Percentiles rank a stretch among this genome's conserved stretches.
Conservation (phyloP, 2,113 vertebrate species). For the Anseranas semipalmata region DNA sequence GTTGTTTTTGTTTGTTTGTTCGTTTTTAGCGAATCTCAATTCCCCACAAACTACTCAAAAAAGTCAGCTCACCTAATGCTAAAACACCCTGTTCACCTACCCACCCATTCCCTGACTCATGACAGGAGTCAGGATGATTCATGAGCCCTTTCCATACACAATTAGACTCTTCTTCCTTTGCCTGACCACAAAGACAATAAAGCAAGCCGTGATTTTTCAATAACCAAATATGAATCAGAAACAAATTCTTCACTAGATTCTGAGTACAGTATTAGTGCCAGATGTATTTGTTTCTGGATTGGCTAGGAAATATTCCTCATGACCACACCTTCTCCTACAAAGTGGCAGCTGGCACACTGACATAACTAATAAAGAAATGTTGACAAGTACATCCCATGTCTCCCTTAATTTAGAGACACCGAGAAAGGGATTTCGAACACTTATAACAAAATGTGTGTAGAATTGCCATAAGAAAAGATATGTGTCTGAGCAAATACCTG, state of each 20-base stretch:
- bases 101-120: neutral
- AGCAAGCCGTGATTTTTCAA: neutral
- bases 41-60: neutral
- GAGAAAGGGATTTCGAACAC: neutral
- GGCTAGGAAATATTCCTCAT: neutral
- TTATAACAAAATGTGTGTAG: fast-evolving
- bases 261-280: neutral
- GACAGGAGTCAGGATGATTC: neutral
- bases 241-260: neutral
- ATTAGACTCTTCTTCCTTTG: neutral
- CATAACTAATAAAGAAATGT: neutral
- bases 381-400: neutral
- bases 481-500: constrained; percentile 76
- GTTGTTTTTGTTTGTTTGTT: too few species aligned
- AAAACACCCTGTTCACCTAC: neutral
- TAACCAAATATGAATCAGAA: neutral
- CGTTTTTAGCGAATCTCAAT: neutral
- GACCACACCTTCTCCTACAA: neutral
- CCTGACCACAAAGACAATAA: neutral
- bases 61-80: neutral
- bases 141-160: neutral
- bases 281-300: neutral
- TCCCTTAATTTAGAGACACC: neutral
- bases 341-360: fast-evolving
- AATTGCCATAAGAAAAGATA: neutral